Evolutionary conservation across 2,113 vertebrate genomes (phyloP), one percentile per base, ranked within the genome.

Genomic region (Pterocles gutturalis): DNA sequence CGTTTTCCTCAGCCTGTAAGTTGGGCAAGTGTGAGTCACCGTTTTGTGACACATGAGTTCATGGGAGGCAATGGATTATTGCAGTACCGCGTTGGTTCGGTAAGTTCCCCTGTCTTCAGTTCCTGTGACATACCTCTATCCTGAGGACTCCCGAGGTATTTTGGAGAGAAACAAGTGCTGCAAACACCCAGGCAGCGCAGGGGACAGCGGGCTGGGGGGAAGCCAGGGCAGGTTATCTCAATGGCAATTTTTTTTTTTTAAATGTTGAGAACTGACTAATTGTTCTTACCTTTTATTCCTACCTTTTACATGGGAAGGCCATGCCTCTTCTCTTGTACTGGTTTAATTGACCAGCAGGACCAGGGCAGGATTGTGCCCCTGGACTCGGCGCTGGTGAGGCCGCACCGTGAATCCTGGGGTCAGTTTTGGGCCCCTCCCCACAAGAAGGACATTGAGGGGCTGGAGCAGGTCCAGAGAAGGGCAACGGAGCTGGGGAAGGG

Each of bases 1-100:
- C 0, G 0, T 45, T 71, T 26, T 22, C 7, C 1, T 5, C 26
- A 4, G 22, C 16, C 22, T 13, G 11, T 1, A 29, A 55, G 43
- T 11, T 34, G 71, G 66, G 38, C 13, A 13, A 62, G 73, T 7
- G 1, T 64, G 82, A 85, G 79, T 76, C 92, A 64, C 31, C 1
- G 5, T 8, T 33, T 1, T 9, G 49, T 69, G 85, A 64, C 0
- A 5, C 53, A 4, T 13, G 60, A n/a, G 72, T 14, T 90, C 58
- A 53, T 0, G 15, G 19, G 6, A 54, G 65, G 80, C 33, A 7
- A 0, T 0, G 43, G 28, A 0, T 31, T 36, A 11, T 12, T 58
- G 2, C 4, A 21, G 45, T 24, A 2, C 25, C 2, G 2, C 18
- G 19, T 17, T 36, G 49, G 33, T 33, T 41, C 82, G 66, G 2